Evolutionary conservation across 2,113 vertebrate genomes (phyloP).

Genomic region (Sinocyclocheilus anshuiensis): DNA sequence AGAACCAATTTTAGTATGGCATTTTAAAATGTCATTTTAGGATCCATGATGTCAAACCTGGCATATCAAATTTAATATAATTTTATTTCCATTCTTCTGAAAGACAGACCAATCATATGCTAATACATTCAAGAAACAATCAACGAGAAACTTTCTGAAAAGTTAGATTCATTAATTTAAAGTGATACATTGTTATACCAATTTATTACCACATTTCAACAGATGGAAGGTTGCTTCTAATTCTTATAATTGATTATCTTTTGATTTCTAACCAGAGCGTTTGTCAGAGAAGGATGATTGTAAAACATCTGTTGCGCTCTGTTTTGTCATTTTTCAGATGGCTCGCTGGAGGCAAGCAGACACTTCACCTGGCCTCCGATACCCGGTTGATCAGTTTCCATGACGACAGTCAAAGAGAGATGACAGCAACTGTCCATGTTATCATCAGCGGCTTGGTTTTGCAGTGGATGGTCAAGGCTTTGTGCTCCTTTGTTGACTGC

Average conservation of each 20-base stretch:
- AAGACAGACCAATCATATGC: not conserved
- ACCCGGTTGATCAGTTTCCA: conserved; percentile 62
- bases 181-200: not conserved
- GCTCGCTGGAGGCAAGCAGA: conserved; percentile 51
- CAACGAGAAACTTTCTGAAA: not conserved
- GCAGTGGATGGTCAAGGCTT: not conserved
- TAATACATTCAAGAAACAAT: not conserved
- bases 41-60: not conserved
- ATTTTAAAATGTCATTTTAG: not conserved
- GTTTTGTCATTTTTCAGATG: conserved; percentile 55
- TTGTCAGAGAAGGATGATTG: conserved; percentile 24
- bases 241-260: not conserved
- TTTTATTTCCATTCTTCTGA: not conserved
- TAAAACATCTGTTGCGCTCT: conserved; percentile 36
- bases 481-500: conserved; percentile 3
- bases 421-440: conserved; percentile 45
- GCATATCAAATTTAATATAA: not conserved
- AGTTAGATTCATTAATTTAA: not conserved
- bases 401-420: conserved; percentile 59
- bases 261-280: not conserved
- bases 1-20: not conserved
- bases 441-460: conserved; percentile 2
- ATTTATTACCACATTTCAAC: not conserved
- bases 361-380: conserved; percentile 51
- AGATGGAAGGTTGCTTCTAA: not conserved